Evolutionary conservation across 92 coral and sea anemone genomes (phyloP).

Genomic region (Galaxea fascicularis): DNA sequence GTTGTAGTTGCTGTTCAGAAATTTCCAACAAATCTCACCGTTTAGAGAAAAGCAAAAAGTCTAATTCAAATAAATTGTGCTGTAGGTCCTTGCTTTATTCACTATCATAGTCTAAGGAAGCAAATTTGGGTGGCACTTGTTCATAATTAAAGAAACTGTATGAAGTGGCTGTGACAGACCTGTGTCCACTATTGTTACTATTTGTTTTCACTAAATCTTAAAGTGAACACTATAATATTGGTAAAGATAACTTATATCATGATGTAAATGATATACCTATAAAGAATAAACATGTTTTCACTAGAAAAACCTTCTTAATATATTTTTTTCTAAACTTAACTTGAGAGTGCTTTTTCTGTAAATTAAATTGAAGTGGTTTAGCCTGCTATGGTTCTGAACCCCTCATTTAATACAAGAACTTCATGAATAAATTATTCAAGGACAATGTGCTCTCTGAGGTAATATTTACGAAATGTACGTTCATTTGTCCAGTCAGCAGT

Average conservation of each 20-base stretch:
- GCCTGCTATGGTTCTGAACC: constrained; percentile 39
- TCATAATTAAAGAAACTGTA: constrained; percentile 29
- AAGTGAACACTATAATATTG: constrained; percentile 26
- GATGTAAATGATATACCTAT: constrained; percentile 29
- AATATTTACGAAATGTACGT: no score
- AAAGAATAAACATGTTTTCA: constrained; percentile 29
- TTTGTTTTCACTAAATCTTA: constrained; percentile 34
- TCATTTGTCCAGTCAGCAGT: no score
- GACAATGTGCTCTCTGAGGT: no score
- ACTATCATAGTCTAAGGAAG: constrained; percentile 34
- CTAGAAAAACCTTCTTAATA: constrained; percentile 30
- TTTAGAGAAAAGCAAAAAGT: constrained; percentile 27
- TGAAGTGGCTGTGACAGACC: constrained; percentile 29
- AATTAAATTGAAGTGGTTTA: constrained; percentile 31
- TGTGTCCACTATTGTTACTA: constrained; percentile 33
- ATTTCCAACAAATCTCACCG: constrained; percentile 18
- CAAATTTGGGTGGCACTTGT: constrained; percentile 42
- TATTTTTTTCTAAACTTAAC: constrained; percentile 19
- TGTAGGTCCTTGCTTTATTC: constrained; percentile 34
- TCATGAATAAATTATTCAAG: no score
- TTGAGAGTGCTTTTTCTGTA: constrained; percentile 38
- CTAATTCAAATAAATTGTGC: constrained; percentile 40
- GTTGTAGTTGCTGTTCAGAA: constrained; percentile 37
- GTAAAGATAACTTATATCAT: constrained; percentile 25
- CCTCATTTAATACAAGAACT: constrained; percentile 22